phyloP scores from a whole-genome alignment of 2,888 invertebrate species.

The Cephus runcator region DNA sequence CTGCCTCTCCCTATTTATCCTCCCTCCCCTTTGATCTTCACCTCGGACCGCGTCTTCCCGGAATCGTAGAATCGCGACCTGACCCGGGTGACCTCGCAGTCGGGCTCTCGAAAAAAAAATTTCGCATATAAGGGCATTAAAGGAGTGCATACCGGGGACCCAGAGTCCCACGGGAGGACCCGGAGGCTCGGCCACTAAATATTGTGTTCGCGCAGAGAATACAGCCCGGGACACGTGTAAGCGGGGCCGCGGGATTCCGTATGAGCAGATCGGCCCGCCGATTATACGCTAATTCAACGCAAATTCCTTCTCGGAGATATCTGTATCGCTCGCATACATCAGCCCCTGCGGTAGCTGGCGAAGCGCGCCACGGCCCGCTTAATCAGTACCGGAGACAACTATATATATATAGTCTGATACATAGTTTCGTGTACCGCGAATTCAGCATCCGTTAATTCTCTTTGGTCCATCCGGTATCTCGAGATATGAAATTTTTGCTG shows the following conservation, averaged over 20 bases:
- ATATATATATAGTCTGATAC: conserved; percentile 37
- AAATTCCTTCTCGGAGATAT: conserved; percentile 63
- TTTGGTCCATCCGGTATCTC: background rate
- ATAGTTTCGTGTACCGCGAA: conserved; percentile 21
- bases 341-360: conserved; percentile 32
- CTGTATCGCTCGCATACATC: conserved; percentile 64
- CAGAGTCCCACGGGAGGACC: conserved; percentile 34
- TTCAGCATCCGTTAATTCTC: background rate
- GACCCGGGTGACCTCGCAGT: conserved; percentile 10
- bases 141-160: conserved; percentile 25
- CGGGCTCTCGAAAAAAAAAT: conserved; percentile 39
- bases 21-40: conserved; percentile 17
- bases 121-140: conserved; percentile 23
- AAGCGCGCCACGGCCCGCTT: conserved; percentile 32
- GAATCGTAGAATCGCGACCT: background rate
- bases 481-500: background rate
- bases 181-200: conserved; percentile 55
- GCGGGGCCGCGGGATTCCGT: conserved; percentile 61
- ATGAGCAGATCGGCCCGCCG: conserved; percentile 63
- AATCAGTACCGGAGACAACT: conserved; percentile 50
- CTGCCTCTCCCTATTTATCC: background rate
- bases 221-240: conserved; percentile 64
- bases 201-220: conserved; percentile 64
- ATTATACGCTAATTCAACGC: conserved; percentile 66
- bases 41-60: conserved; percentile 8